A percentile compares a stretch with the other conserved stretches of the same genome.
Evolutionary conservation across 2,113 vertebrate genomes (phyloP).

Genomic region (Channa argus): DNA sequence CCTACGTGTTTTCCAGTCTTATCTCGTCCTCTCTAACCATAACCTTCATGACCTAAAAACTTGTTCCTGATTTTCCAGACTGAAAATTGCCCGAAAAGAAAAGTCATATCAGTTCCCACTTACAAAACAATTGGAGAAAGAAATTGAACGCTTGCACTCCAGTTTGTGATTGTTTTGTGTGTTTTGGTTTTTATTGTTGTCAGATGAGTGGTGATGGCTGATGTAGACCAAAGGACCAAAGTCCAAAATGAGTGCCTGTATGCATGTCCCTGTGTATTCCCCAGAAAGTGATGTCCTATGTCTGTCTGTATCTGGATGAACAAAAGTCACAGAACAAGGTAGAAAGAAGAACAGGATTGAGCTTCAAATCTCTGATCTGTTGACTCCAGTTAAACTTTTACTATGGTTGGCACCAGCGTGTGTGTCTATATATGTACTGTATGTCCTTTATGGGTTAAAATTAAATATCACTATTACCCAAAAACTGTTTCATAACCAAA

Average conservation of each 20-base stretch:
- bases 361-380: neutral
- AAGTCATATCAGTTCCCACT: neutral
- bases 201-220: constrained; percentile 13
- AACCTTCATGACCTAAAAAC: neutral
- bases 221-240: constrained; percentile 4
- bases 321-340: neutral
- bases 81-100: neutral
- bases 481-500: neutral
- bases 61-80: neutral
- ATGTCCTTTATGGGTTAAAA: neutral
- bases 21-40: neutral
- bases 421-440: neutral
- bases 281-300: too few species aligned
- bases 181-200: constrained; percentile 11
- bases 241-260: constrained; percentile 2
- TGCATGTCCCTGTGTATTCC: neutral
- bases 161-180: constrained; percentile 2
- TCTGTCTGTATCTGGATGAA: neutral
- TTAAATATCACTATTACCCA: neutral
- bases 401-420: neutral
- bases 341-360: constrained; percentile 3
- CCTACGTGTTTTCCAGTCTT: neutral
- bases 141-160: neutral
- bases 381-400: neutral
- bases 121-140: neutral